Evolutionary conservation across 1,140 invertebrate genomes (phyloP).

Genomic region (Sipha flava): DNA sequence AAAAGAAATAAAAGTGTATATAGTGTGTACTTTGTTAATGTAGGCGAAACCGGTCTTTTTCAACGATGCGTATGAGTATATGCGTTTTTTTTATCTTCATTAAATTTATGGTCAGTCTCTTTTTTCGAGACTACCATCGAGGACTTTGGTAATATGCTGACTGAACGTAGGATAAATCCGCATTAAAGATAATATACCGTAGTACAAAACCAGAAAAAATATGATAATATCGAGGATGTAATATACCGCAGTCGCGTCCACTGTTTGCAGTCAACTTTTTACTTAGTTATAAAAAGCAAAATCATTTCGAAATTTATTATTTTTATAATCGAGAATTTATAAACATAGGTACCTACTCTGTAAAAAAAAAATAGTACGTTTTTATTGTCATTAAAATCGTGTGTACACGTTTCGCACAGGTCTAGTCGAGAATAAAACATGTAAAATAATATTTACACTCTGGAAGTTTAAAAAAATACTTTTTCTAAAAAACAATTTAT

Average conservation of each 20-base stretch:
- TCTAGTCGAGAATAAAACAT: too few relatives aligned
- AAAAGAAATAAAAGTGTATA: background rate
- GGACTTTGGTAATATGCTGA: background rate
- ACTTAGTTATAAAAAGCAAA: background rate
- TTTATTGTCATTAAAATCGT: too few relatives aligned
- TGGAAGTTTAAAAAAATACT: too few relatives aligned
- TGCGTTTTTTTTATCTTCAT: background rate
- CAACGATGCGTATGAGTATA: background rate
- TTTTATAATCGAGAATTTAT: too few relatives aligned
- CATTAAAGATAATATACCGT: background rate
- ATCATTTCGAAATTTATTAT: background rate
- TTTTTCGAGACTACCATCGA: background rate
- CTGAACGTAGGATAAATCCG: background rate
- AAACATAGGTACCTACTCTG: too few relatives aligned
- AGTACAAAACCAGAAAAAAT: background rate
- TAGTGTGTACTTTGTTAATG: background rate
- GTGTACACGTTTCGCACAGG: too few relatives aligned
- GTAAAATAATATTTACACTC: too few relatives aligned
- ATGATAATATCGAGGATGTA: constrained; percentile 5
- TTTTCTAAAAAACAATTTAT: too few relatives aligned
- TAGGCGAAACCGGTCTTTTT: constrained; percentile 21
- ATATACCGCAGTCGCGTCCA: background rate
- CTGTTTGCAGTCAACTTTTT: background rate
- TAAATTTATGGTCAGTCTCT: background rate
- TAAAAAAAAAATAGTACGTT: too few relatives aligned